Percentiles rank a stretch among this genome's conserved stretches.
Evolutionary conservation across 64 coral and sea anemone genomes (phyloP).

Genomic region (Actinia equina): DNA sequence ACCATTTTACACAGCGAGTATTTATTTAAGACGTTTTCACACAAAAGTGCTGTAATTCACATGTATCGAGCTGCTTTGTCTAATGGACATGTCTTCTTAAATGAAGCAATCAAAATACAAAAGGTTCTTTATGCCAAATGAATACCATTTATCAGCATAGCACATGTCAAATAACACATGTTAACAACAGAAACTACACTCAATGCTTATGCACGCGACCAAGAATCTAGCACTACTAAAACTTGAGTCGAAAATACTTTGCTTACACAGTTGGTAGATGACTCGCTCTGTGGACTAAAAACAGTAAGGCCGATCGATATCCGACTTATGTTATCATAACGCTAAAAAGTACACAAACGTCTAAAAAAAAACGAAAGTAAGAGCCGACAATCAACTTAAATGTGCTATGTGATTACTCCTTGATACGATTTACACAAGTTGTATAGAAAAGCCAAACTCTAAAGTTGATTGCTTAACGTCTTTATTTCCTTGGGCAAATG

Average conservation of each 20-base stretch:
- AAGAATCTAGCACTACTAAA: constrained; percentile 56
- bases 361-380: not conserved
- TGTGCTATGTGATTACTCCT: not conserved
- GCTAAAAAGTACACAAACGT: constrained; percentile 34
- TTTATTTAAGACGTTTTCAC: constrained; percentile 85
- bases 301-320: constrained; percentile 44
- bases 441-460: constrained; percentile 35
- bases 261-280: constrained; percentile 37
- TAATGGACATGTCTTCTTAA: constrained; percentile 85
- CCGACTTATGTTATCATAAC: constrained; percentile 30
- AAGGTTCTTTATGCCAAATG: constrained; percentile 89
- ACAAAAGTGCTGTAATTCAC: constrained; percentile 93
- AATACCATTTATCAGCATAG: constrained; percentile 97
- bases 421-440: constrained; percentile 5
- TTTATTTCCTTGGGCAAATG: constrained; percentile 14
- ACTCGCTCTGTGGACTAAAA: constrained; percentile 35
- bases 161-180: constrained; percentile 99
- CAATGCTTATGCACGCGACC: constrained; percentile 82
- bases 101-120: constrained; percentile 99
- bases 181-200: constrained; percentile 95
- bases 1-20: constrained; percentile 47
- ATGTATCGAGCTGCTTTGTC: constrained; percentile 96
- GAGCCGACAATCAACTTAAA: not conserved
- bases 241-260: constrained; percentile 56
- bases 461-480: constrained; percentile 22